A percentile compares a stretch with the other conserved stretches of the same genome.
Evolutionary conservation across 2,888 invertebrate species (phyloP).

Genomic region (Blera fallax): DNA sequence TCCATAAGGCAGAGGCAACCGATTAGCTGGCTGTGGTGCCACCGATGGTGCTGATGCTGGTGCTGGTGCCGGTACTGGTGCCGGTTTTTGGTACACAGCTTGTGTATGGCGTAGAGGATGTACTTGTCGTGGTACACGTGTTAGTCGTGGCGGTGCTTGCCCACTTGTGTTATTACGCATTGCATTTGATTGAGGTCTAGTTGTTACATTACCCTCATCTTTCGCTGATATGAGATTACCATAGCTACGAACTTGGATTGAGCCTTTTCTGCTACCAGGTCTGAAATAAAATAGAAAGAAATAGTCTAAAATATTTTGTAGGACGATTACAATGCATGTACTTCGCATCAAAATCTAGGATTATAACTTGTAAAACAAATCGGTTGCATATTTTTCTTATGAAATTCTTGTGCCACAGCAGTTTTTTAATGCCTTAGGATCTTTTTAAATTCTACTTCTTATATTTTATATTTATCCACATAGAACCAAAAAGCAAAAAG

Average conservation of each 20-base stretch:
- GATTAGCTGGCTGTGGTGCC: not conserved
- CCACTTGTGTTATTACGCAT: not conserved
- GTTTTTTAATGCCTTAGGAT: too few relatives aligned
- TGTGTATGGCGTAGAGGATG: not conserved
- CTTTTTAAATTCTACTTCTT: too few relatives aligned
- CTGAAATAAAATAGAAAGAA: conserved; percentile 18
- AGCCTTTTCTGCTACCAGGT: conserved; percentile 16
- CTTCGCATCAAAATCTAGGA: too few relatives aligned
- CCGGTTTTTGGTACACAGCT: conserved; percentile 29
- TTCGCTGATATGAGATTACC: conserved; percentile 4
- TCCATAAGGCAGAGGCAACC: conserved; percentile 15
- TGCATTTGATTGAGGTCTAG: not conserved
- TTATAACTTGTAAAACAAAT: too few relatives aligned
- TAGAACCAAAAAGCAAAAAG: too few relatives aligned
- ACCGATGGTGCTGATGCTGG: not conserved
- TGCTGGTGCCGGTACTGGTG: not conserved
- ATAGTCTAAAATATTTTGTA: not conserved
- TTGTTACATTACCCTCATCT: not conserved
- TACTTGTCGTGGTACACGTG: conserved; percentile 32
- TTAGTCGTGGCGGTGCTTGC: not conserved
- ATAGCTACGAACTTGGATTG: conserved; percentile 38
- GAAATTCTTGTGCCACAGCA: too few relatives aligned
- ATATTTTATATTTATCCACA: too few relatives aligned
- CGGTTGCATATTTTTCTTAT: too few relatives aligned
- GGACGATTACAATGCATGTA: too few relatives aligned